Percentiles rank a stretch among this genome's conserved stretches.
Conservation (phyloP, 2,797 vertebrate genomes). For the Brotula barbata region DNA sequence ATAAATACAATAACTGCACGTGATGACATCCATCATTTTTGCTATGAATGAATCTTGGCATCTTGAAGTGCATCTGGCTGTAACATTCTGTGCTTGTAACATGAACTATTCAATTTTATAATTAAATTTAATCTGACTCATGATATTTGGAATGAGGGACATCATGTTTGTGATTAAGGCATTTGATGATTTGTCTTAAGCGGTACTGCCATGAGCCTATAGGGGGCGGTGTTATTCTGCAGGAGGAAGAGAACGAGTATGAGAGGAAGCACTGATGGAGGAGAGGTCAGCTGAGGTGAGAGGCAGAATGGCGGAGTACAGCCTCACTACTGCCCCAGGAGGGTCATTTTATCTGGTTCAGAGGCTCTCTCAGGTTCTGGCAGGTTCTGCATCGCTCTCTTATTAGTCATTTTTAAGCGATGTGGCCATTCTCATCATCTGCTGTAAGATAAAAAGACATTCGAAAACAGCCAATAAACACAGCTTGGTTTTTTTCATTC, state of each 20-base stretch:
- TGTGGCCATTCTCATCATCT: slow-evolving; percentile 43
- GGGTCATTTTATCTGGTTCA: slow-evolving; percentile 70
- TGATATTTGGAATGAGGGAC: too few relatives aligned
- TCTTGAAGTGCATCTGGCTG: too few relatives aligned
- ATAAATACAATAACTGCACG: too few relatives aligned
- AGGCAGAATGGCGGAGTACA: slow-evolving; percentile 54
- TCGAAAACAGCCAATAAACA: slow-evolving; percentile 40
- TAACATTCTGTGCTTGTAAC: too few relatives aligned
- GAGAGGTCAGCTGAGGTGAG: slow-evolving; percentile 76
- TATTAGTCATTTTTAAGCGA: slow-evolving; percentile 29
- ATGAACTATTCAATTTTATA: too few relatives aligned
- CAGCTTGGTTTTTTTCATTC: neutral
- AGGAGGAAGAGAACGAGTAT: neutral
- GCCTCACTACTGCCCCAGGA: slow-evolving; percentile 52
- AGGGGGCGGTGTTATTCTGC: slow-evolving; percentile 69
- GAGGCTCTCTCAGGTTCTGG: slow-evolving; percentile 35
- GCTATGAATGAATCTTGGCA: too few relatives aligned
- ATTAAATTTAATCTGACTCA: too few relatives aligned
- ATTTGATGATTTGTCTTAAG: slow-evolving; percentile 21
- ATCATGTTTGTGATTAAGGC: too few relatives aligned
- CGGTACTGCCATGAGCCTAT: slow-evolving; percentile 51
- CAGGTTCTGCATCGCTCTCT: slow-evolving; percentile 12
- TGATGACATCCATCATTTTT: too few relatives aligned
- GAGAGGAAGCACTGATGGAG: slow-evolving; percentile 28
- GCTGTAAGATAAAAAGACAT: slow-evolving; percentile 39